Base-by-base conservation (phyloP, 2,888 invertebrate species). In the Agrochola lota region DNA sequence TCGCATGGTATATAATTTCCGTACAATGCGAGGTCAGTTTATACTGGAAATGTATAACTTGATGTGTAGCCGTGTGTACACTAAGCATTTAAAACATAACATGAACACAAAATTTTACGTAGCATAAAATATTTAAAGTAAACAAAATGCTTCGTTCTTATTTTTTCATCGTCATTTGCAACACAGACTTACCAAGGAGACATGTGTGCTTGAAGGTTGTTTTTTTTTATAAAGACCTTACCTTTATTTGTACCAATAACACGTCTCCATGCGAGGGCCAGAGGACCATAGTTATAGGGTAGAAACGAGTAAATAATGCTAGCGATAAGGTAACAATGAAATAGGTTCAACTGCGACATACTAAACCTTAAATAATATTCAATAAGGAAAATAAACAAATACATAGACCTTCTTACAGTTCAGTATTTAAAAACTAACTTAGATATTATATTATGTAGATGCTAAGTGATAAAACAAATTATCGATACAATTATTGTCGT, bases 361-460 rank as follows among this genome's bases (percentile, higher is more conserved):
- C 26, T 57, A 75, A 64, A 75, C n/a, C 71, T 66, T 85, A 85
- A 15, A 59, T 71, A 60, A 66, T 75, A 81, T 64, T 35, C 43
- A 81, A 59, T 62, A 70, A 15, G 7, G 26, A 70, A 73, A 75
- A 55, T 55, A 70, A 73, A 60, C 20, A 40, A 55, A 81, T 68
- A 55, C 23, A 81, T 60, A 69, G 66, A 66, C 26, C n/a, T 72
- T 75, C 60, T 70, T 72, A 69, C 26, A 64, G 52, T 66, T 55
- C 55, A 60, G 30, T 62, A 52, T 35, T 59, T 67, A 59, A 73
- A 72, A 57, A 71, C 57, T 62, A 75, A 74, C 81, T 74, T 68
- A 69, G 9, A 59, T 63, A 75, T 46, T 40, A 46, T 46, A 46
- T 46, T 12, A 12, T 63, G 30, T 49, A 57, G 11, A 30, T 55